These are phyloP conservation scores for Zoanthus solanderi DNA, from an alignment of 92 coral and sea anemone species.

Conservation along the genomic window DNA sequence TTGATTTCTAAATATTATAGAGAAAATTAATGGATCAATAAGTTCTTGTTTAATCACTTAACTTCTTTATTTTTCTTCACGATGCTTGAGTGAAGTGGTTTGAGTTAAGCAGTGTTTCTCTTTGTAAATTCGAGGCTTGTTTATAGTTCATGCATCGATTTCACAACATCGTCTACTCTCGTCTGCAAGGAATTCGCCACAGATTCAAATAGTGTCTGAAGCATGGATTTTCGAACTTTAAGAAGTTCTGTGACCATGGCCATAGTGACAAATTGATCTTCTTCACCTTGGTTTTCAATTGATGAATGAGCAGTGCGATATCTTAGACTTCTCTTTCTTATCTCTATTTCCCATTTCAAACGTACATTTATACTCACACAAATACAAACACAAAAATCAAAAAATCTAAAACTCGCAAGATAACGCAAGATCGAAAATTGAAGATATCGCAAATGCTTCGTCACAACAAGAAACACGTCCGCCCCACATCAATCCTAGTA, in stretches of 20 bases:
- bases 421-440: not conserved
- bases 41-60: not conserved
- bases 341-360: constrained; percentile 24
- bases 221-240: constrained; percentile 53
- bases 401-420: not conserved
- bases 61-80: constrained; percentile 13
- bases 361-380: constrained; percentile 13
- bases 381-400: not conserved
- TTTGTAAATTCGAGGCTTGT: constrained; percentile 52
- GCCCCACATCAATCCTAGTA: not conserved
- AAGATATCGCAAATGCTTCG: constrained; percentile 1
- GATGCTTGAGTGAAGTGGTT: constrained; percentile 25
- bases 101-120: constrained; percentile 8
- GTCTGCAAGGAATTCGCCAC: constrained; percentile 27
- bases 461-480: constrained; percentile 34
- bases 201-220: constrained; percentile 38
- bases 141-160: constrained; percentile 43
- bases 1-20: not conserved
- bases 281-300: constrained; percentile 41
- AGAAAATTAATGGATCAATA: too few relatives aligned
- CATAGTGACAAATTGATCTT: constrained; percentile 37
- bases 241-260: constrained; percentile 43
- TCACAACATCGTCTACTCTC: constrained; percentile 33
- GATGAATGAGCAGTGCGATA: constrained; percentile 28
- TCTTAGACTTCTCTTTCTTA: constrained; percentile 16